Evolutionary conservation across 1,140 invertebrate species (phyloP).

Genomic region (Carposina sasakii): DNA sequence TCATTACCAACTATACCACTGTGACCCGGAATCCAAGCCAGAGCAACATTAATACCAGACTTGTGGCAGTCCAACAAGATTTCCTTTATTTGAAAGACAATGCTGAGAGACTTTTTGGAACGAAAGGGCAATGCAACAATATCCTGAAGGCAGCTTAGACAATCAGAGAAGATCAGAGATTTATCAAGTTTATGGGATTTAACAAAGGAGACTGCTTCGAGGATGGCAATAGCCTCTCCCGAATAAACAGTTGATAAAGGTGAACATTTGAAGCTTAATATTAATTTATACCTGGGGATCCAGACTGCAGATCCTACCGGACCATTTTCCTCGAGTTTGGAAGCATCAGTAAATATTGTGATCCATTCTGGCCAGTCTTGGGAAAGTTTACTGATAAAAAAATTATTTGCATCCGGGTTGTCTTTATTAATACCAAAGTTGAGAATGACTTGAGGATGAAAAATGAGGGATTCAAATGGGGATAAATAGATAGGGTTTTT

Average conservation of each 20-base stretch:
- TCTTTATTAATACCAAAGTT: background rate
- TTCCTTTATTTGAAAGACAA: background rate
- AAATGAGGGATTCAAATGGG: background rate
- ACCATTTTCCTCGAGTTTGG: background rate
- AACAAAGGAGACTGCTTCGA: background rate
- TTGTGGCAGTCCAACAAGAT: background rate
- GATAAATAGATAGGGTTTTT: background rate
- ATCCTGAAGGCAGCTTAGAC: background rate
- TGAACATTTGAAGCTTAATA: conserved; percentile 1
- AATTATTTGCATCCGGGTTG: background rate
- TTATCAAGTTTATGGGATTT: conserved; percentile 2
- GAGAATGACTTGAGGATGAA: background rate
- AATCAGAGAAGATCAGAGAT: conserved; percentile 5
- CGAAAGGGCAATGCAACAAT: background rate
- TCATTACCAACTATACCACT: conserved; percentile 19
- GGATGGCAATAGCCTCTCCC: background rate
- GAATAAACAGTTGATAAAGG: background rate
- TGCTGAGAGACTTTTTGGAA: background rate
- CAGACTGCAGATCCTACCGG: background rate
- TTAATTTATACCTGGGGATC: background rate
- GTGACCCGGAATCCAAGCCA: conserved; percentile 19
- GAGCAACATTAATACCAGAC: conserved; percentile 3
- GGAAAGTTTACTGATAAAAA: background rate
- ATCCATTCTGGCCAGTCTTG: background rate
- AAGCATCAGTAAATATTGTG: conserved; percentile 5